Base-by-base conservation (phyloP, 2,888 invertebrate species). In the Iselma pallidipennis region DNA sequence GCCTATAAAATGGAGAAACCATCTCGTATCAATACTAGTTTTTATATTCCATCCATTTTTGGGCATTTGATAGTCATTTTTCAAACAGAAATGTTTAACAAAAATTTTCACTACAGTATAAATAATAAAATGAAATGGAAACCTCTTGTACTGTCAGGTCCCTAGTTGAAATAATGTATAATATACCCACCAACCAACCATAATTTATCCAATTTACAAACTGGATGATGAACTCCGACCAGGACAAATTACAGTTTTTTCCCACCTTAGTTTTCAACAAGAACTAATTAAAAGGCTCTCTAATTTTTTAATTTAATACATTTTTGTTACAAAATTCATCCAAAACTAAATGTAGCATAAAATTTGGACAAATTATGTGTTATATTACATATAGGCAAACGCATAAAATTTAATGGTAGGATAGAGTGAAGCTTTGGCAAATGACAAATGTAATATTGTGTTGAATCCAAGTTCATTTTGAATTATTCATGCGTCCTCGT, bases 401-500 rank as follows among this genome's bases (percentile, higher is more conserved):
- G 2, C 9, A 6, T 16, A 9, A 37, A 37, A 37, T 37, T 37
- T 37, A 37, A 37, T 37, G 16, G 7, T 9, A 19, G 16, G 37
- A 33, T 33, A n/a, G n/a, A 2, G 12, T 26, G 26, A 19, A 5
- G 29, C 16, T 16, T 29, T 31, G 7, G 16, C 16, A 21, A 23
- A 42, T 55, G 59, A 59, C 59, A 59, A 59, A 59, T 51, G 55
- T 59, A 59, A 59, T 55, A 49, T 59, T 48, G 58, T 59, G 55
- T 59, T 55, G 55, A 54, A 55, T 55, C 29, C 28, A 19, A 7
- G 2, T 9, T 37, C 21, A 21, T 21, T 31, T 42, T 59, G 59
- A 59, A 59, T 59, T 42, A 59, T 59, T 59, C 59, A 59, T 59
- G 59, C 23, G 49, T 23, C 29, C 48, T 49, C 16, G 29, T 37